A percentile compares a stretch with the other conserved stretches of the same genome.
These are phyloP conservation scores for Daboia siamensis DNA, from an alignment of 2,113 vertebrate species.

Conservation along the genomic window DNA sequence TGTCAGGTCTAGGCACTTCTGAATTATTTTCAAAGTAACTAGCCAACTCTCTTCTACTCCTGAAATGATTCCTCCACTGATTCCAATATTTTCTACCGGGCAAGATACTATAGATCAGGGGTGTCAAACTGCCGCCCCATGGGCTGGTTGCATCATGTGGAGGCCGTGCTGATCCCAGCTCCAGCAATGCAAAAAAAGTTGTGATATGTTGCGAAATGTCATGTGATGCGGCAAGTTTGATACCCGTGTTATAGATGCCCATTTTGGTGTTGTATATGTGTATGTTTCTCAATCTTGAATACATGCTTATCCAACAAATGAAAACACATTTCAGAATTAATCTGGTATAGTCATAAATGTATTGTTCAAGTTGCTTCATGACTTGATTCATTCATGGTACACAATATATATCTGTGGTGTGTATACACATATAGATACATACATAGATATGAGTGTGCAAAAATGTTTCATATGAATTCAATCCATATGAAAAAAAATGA, in stretches of 20 bases:
- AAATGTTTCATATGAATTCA: neutral
- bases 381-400: neutral
- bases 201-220: too few species aligned
- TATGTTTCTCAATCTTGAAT: neutral
- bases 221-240: too few species aligned
- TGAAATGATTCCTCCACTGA: neutral
- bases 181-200: too few species aligned
- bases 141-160: too few species aligned
- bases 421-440: neutral
- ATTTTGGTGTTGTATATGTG: neutral
- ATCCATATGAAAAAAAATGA: neutral
- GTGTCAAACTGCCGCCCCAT: too few species aligned
- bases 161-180: too few species aligned
- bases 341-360: too few species aligned
- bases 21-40: neutral
- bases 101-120: neutral
- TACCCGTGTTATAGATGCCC: too few species aligned
- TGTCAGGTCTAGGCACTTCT: neutral
- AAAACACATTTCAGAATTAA: neutral
- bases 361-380: neutral
- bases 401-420: neutral
- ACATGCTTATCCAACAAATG: neutral
- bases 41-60: neutral
- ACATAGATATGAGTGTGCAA: neutral
- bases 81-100: neutral